These are phyloP conservation scores for Cephonodes hylas DNA, from an alignment of 2,888 invertebrate genomes.

Conservation along the genomic window DNA sequence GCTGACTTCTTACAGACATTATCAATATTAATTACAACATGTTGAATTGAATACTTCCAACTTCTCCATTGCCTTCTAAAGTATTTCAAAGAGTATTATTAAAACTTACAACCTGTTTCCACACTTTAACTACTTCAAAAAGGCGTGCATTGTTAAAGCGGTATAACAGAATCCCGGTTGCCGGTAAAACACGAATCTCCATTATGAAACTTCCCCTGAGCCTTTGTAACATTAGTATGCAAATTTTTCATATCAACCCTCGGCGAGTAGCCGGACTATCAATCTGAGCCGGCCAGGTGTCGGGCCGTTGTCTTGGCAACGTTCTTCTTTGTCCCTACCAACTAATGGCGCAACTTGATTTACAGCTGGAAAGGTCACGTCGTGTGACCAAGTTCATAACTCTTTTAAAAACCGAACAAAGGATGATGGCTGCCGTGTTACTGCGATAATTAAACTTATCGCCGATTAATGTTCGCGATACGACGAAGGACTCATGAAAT, in stretches of 20 bases:
- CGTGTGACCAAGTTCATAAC: slow-evolving; percentile 26
- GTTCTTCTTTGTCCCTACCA: slow-evolving; percentile 30
- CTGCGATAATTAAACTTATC: slow-evolving; percentile 1
- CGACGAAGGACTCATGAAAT: background rate
- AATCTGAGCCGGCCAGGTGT: slow-evolving; percentile 59
- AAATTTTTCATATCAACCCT: slow-evolving; percentile 61
- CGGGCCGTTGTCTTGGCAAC: slow-evolving; percentile 52
- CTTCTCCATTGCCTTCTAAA: background rate
- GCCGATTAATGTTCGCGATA: slow-evolving; percentile 8
- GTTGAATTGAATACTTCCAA: background rate
- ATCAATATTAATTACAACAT: background rate
- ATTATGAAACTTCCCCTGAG: slow-evolving; percentile 44
- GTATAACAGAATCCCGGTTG: slow-evolving; percentile 12
- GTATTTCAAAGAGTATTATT: background rate
- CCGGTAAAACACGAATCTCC: slow-evolving; percentile 38
- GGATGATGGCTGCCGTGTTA: slow-evolving; percentile 13
- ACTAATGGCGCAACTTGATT: slow-evolving; percentile 26
- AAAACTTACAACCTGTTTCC: background rate
- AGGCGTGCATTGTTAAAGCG: background rate
- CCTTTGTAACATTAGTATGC: slow-evolving; percentile 61
- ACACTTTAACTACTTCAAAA: slow-evolving; percentile 12
- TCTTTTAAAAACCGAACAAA: slow-evolving; percentile 29
- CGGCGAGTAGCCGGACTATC: slow-evolving; percentile 46
- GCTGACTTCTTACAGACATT: background rate
- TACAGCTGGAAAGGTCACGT: slow-evolving; percentile 20